Conservation (phyloP, 1,140 invertebrate genomes). For the Adelges cooleyi region DNA sequence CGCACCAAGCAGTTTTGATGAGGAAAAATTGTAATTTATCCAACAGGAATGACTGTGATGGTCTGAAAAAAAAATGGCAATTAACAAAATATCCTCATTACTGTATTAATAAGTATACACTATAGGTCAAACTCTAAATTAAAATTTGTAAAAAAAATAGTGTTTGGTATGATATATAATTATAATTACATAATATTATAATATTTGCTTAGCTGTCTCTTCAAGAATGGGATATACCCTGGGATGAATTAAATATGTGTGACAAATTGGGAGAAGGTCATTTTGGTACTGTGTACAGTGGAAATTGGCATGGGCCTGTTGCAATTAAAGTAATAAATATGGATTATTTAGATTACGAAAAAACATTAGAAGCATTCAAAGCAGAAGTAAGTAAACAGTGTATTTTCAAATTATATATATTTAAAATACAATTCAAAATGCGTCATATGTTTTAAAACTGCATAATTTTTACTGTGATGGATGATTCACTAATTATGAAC, state of each 20-base stretch:
- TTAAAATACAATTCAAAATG: neutral
- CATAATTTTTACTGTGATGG: no score
- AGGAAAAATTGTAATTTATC: no score
- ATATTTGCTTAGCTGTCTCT: slow-evolving; percentile 57
- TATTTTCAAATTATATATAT: neutral
- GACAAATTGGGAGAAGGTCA: slow-evolving; percentile 84
- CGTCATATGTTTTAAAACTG: neutral
- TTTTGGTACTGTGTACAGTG: slow-evolving; percentile 89
- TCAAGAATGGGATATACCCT: slow-evolving; percentile 96
- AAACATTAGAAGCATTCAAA: slow-evolving; percentile 87
- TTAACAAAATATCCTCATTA: no score
- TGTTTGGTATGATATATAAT: no score
- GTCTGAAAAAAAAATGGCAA: no score
- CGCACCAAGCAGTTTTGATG: no score
- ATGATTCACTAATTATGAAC: no score
- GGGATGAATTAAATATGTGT: slow-evolving; percentile 75
- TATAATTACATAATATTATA: no score
- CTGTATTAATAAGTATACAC: no score
- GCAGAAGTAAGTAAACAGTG: slow-evolving; percentile 63
- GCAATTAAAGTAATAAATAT: slow-evolving; percentile 96
- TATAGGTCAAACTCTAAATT: no score
- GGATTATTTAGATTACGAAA: slow-evolving; percentile 81
- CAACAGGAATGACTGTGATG: no score
- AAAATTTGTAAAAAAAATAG: no score
- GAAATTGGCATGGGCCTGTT: slow-evolving; percentile 96